Evolutionary conservation across 2,113 vertebrate species (phyloP).

Genomic region (human): GRCh38 chr2:143634001-143634500

Average conservation of each 20-base stretch:
- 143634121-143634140: not conserved
- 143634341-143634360: not conserved
- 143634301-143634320: not conserved
- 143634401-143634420: not conserved
- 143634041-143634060: conserved; percentile 29
- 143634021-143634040: not conserved
- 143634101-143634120: not conserved
- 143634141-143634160: not conserved
- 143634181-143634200: not conserved
- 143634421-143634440: not conserved
- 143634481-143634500: not conserved
- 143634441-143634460: not conserved
- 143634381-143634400: not conserved
- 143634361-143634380: not conserved
- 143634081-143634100: not conserved
- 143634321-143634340: not conserved
- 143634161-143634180: not conserved
- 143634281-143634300: not conserved
- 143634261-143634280: not conserved
- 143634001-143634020: not conserved
- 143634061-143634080: not conserved
- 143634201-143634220: not conserved
- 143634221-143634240: not conserved
- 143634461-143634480: not conserved
- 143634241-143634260: not conserved